Evolutionary conservation across 1,140 invertebrate species (phyloP).

Genomic region (Tetramorium alpestre): DNA sequence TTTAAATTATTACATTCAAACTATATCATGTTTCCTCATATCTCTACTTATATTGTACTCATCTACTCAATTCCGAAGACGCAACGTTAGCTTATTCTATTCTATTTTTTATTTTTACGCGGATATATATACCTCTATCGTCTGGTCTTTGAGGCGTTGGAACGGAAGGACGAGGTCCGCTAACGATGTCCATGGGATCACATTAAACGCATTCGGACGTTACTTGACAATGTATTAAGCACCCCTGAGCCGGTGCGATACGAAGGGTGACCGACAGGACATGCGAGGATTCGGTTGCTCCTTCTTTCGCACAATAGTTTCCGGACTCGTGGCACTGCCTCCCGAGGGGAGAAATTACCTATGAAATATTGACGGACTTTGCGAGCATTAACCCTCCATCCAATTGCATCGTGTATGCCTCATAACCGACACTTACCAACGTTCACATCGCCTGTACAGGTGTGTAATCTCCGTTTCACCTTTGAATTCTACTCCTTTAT

Average conservation of each 20-base stretch:
- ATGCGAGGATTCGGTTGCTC: slow-evolving; percentile 75
- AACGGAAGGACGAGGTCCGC: slow-evolving; percentile 62
- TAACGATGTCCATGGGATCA: slow-evolving; percentile 61
- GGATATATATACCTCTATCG: neutral
- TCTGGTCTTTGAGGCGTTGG: slow-evolving; percentile 55
- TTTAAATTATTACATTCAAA: no score
- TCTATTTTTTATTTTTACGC: neutral
- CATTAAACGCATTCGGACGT: slow-evolving; percentile 74
- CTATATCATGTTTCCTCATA: no score
- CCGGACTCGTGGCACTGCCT: slow-evolving; percentile 70
- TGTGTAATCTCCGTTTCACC: slow-evolving; percentile 44
- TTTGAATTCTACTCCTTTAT: slow-evolving; percentile 27
- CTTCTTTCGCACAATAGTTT: slow-evolving; percentile 75
- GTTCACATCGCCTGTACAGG: slow-evolving; percentile 64
- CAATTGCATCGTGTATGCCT: slow-evolving; percentile 69
- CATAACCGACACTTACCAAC: slow-evolving; percentile 68
- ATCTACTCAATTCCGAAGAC: neutral
- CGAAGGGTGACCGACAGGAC: slow-evolving; percentile 69
- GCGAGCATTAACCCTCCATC: slow-evolving; percentile 76
- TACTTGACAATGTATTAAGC: slow-evolving; percentile 79
- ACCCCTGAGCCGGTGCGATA: slow-evolving; percentile 64
- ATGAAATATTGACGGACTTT: slow-evolving; percentile 80
- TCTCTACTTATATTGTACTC: no score
- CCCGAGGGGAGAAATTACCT: slow-evolving; percentile 78
- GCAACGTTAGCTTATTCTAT: neutral